Evolutionary conservation across 2,113 vertebrate species (phyloP), one percentile per base, ranked within the genome.

Genomic region (Ammodytes dubius): DNA sequence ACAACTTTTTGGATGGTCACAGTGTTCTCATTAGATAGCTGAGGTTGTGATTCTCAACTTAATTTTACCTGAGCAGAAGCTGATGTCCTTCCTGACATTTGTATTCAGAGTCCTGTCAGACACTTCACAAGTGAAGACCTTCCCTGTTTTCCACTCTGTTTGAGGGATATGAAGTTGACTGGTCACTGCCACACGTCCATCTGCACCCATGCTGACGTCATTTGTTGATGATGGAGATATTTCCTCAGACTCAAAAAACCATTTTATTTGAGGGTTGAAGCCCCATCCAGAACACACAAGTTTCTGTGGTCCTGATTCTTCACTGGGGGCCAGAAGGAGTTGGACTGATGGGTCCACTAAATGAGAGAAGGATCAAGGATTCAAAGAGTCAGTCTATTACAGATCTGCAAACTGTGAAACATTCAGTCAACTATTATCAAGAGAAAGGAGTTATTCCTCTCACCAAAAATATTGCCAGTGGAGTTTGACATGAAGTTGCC

Each of bases 41-140:
- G 27, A 27, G 27, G 27, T 27, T 27, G 27, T 27, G 27, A 27
- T 27, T 27, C 1, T 27, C 27, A 27, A 27, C 27, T 81, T 17
- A 0, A 15, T 43, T 76, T 79, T 92, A 95, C 94, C 94, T 91
- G 90, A 82, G 52, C 94, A 95, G 67, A 92, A 0, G 73, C 74
- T 93, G 81, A 87, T 89, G 0, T 2, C 7, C 67, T 91, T 69
- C 0, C 0, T 1, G 13, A 27, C 6, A 0, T 0, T 0, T 71
- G 2, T 66, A 0, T n/a, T 5, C 52, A 50, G 4, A 59, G 42
- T 35, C 13, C 4, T 58, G 42, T 95, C 91, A 13, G 35, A 81
- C 12, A 94, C 81, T 40, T 89, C 2, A 91, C 95, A 95, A 4
- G 58, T 88, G 73, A 92, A 88, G 7, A 0, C 8, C 4, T 67